Conservation (phyloP, 1,140 invertebrate species). For the Phortica variegata region DNA sequence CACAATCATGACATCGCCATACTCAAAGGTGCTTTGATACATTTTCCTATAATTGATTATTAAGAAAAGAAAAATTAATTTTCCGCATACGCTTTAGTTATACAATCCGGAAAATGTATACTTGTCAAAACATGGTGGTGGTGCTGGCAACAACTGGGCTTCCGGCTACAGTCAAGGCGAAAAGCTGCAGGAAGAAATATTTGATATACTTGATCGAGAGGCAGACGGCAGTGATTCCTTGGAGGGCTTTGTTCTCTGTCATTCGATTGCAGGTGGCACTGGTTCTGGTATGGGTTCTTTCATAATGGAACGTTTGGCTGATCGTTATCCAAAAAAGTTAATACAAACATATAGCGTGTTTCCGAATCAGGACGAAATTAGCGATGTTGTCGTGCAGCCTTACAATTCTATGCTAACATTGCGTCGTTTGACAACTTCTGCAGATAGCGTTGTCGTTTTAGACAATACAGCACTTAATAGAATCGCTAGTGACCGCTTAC, state of each 20-base stretch:
- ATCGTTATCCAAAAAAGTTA: constrained; percentile 96
- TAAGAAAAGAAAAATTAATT: neutral
- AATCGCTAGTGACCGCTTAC: constrained; percentile 92
- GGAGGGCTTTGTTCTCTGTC: constrained; percentile 97
- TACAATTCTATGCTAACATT: constrained; percentile 97
- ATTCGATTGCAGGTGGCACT: constrained; percentile 98
- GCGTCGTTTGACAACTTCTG: constrained; percentile 92
- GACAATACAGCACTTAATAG: constrained; percentile 96
- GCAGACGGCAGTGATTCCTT: constrained; percentile 99
- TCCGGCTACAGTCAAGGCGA: constrained; percentile 93
- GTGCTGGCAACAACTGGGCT: constrained; percentile 99
- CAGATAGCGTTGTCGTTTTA: constrained; percentile 96
- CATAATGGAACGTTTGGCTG: constrained; percentile 88
- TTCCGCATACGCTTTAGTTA: constrained; percentile 60
- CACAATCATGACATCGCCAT: constrained; percentile 92
- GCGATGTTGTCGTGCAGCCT: constrained; percentile 98
- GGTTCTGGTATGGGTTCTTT: constrained; percentile 98
- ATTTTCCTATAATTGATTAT: neutral
- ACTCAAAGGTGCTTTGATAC: constrained; percentile 75
- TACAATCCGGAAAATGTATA: constrained; percentile 99
- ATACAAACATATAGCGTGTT: constrained; percentile 99
- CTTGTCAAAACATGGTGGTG: constrained; percentile 95
- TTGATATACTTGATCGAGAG: constrained; percentile 98
- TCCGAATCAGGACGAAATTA: constrained; percentile 96
- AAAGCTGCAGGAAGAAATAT: constrained; percentile 93